Base-by-base conservation (phyloP, 2,113 vertebrate genomes). In the Ceyx melanurus region DNA sequence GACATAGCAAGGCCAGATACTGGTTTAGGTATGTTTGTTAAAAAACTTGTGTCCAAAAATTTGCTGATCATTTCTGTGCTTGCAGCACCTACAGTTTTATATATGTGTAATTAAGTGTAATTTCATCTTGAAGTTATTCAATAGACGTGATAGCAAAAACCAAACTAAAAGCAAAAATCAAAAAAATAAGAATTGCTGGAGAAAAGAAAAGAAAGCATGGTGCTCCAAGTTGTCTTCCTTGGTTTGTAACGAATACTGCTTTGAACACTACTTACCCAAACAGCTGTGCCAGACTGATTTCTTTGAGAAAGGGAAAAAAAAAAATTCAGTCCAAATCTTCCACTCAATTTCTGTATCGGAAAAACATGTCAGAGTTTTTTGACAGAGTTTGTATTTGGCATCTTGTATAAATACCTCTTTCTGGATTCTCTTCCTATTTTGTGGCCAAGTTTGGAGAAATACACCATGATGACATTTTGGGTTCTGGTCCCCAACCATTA, bases 1-100 rank as follows among this genome's bases (percentile, higher is more conserved):
- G 82, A 94, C 90, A 90, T 58, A 93, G 58, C 66, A 91, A 61
- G 81, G 78, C 71, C 75, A 62, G 70, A 60, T 83, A 86, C 84
- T 90, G 64, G 80, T 82, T 94, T 81, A 92, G 70, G 48, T 88
- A 88, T 0, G 0, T 43, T 67, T 90, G 56, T 33, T 91, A 88
- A 95, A 96, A 90, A 64, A 57, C 11, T 11, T 15, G 3, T 76
- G 57, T 82, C 51, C 35, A 81, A 92, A 93, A 93, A 91, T 92
- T 45, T 35, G 33, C 73, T 68, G 64, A 56, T 76, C 2, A 17
- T 83, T 92, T 95, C 71, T 82, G 77, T 87, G 82, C 84, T 93
- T 68, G 71, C 13, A 86, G 51, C 73, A 51, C 67, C 45, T 67
- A 43, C 14, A 66, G 40, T 88, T 93, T 90, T 79, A 86, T 64